Evolutionary conservation across 2,888 invertebrate species (phyloP), one percentile per base, ranked within the genome.

Genomic region (Mimumesa dahlbomi): DNA sequence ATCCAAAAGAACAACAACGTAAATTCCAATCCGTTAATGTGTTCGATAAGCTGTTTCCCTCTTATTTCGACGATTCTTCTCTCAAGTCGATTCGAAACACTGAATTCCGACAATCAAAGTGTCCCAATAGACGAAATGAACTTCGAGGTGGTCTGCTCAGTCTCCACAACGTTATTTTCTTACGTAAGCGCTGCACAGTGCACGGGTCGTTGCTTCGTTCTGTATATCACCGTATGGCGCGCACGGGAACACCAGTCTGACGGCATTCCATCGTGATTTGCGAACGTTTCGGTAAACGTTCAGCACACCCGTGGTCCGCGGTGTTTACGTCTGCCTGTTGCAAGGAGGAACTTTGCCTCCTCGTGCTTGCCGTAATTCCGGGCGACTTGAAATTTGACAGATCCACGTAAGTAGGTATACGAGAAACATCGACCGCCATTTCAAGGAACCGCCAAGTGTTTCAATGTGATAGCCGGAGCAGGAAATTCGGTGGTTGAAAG

Each of bases 221-320:
- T 81, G 81, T 85, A 80, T 84, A 84, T 85, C 86, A 86, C 86
- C 81, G 82, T 80, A 79, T 80, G 67, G 67, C 70, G 69, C 69
- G 77, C 77, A 79, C 81, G 76, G 74, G 70, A 77, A 81, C 84
- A 84, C 87, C 86, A 84, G 86, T 84, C 84, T 70, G 82, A 86
- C 87, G 82, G 84, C 86, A 87, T 87, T 87, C 87, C 87, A 82
- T 82, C 82, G 84, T 84, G 86, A 87, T 87, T 87, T 86, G 87
- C 85, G 85, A 86, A 87, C 83, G 84, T 85, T 87, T 87, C 85
- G 85, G 83, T 84, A 85, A 86, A 85, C 82, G 83, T 76, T 82
- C 81, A 77, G 82, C 83, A 75, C 74, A 69, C 66, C 74, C 81
- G 80, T 74, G 70, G 77, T 74, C 71, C 77, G 59, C 73, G 75